Base-by-base conservation (phyloP, 2,797 vertebrate genomes). In the Epinephelus coioides region DNA sequence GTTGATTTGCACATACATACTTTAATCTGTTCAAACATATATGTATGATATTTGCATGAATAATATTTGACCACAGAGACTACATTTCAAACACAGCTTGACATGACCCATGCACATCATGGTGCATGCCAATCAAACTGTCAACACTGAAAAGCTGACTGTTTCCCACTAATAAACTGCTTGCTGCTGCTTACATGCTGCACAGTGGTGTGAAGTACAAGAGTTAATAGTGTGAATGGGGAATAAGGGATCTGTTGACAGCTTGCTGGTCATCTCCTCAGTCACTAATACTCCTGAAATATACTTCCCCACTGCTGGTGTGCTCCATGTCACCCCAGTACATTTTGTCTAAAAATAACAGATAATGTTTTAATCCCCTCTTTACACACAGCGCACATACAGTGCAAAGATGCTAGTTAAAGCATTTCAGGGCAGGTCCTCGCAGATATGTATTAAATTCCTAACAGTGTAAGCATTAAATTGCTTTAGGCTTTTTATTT, bases 401-500 rank as follows among this genome's bases (percentile, higher is more conserved):
- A 66, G 49, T 43, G 55, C 61, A 78, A 78, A 73, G 43, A 67
- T 89, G 77, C 79, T 55, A 47, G 74, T 79, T 79, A 50, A 69
- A 84, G 79, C 76, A 60, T 77, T 83, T 79, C 38, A 73, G 50
- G 27, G 21, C 68, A 47, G 66, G 25, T 46, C 63, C n/a, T 44
- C 4, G 3, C 63, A 49, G 55, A 72, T 62, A 46, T 68, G 30
- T 72, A 81, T 85, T 88, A 71, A 79, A 71, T 84, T 86, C 64
- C 43, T 21, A 78, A 65, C 79, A 53, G 55, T 23, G 55, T 69
- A 70, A 85, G 85, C 61, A 77, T 60, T 80, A 81, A 73, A 78
- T 69, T 71, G 73, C 84, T 81, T 57, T 21, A 68, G 80, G 84
- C 79, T 73, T 82, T 86, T 76, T 44, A 6, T 85, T 89, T 91